These are phyloP conservation scores for Artemia franciscana DNA, from an alignment of 1,140 invertebrate genomes.

Conservation along the genomic window DNA sequence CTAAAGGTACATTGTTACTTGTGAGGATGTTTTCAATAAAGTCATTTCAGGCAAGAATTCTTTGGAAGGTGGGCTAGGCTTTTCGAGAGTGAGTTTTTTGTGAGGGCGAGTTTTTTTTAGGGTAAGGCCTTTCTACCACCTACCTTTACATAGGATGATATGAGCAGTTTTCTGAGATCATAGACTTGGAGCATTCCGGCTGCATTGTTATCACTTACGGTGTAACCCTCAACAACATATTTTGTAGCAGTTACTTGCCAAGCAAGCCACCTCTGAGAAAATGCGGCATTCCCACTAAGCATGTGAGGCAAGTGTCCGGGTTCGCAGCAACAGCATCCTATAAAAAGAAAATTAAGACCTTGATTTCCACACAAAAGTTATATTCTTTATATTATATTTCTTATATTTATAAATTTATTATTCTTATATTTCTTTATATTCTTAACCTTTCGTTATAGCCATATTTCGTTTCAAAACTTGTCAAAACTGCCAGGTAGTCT, in stretches of 20 bases:
- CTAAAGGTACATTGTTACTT: too few relatives aligned
- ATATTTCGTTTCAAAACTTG: too few relatives aligned
- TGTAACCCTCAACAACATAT: constrained; percentile 93
- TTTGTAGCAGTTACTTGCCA: constrained; percentile 84
- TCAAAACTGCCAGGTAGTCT: too few relatives aligned
- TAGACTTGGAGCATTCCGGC: constrained; percentile 91
- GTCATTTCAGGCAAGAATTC: too few relatives aligned
- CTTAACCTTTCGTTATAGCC: too few relatives aligned
- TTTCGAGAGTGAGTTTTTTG: too few relatives aligned
- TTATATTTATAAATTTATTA: neutral
- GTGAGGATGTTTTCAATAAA: too few relatives aligned
- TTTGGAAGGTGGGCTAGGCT: too few relatives aligned
- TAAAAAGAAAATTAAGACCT: constrained; percentile 8
- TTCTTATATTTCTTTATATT: neutral
- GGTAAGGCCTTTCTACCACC: too few relatives aligned
- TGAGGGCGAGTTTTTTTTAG: too few relatives aligned
- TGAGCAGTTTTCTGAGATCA: constrained; percentile 83
- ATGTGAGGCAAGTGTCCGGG: constrained; percentile 74
- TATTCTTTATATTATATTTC: too few relatives aligned
- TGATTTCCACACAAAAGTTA: neutral
- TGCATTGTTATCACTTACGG: constrained; percentile 89
- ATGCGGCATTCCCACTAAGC: constrained; percentile 79
- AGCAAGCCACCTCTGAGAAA: constrained; percentile 87
- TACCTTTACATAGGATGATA: constrained; percentile 93
- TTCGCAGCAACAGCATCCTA: constrained; percentile 71